Evolutionary conservation across 2,797 vertebrate genomes (phyloP).

Genomic region (Sebastes nivosus): DNA sequence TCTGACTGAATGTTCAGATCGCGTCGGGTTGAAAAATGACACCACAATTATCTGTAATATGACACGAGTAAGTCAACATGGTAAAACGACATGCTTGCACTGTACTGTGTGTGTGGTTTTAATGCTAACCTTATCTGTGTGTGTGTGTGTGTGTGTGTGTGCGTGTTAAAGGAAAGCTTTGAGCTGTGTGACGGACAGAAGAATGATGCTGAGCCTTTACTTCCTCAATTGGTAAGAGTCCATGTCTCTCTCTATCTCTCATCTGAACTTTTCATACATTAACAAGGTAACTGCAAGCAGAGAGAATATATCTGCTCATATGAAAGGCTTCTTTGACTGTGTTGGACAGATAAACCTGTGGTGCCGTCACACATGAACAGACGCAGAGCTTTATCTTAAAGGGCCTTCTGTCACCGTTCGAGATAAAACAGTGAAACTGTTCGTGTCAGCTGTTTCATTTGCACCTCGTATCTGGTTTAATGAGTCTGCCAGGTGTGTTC

Average conservation of each 20-base stretch:
- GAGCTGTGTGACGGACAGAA: constrained; percentile 32
- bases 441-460: neutral
- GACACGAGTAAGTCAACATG: neutral
- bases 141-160: constrained; percentile 1
- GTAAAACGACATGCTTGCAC: neutral
- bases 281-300: constrained; percentile 16
- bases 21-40: neutral
- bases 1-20: neutral
- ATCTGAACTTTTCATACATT: neutral
- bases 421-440: neutral
- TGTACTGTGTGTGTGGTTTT: neutral
- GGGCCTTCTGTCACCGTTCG: neutral
- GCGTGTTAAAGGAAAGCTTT: constrained; percentile 42
- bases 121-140: neutral
- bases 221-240: constrained; percentile 50
- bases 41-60: neutral
- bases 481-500: neutral
- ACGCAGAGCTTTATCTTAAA: neutral
- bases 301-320: neutral
- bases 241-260: neutral
- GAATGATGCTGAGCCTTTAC: constrained; percentile 27
- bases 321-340: constrained; percentile 2
- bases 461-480: neutral
- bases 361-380: neutral
- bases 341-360: neutral